These are phyloP conservation scores for Antigone vipio DNA, from an alignment of 2,113 vertebrate species.

Conservation along the genomic window DNA sequence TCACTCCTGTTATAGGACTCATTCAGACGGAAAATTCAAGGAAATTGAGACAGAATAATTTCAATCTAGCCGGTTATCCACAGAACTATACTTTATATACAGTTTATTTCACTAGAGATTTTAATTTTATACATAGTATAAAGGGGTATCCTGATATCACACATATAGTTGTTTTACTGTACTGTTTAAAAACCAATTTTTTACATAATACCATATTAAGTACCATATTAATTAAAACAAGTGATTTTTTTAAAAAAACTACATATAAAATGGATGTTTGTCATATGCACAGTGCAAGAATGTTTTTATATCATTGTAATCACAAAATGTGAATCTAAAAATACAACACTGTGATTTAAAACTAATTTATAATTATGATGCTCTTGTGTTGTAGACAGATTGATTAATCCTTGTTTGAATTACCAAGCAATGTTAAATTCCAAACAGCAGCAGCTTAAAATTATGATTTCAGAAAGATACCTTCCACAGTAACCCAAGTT, in stretches of 20 bases:
- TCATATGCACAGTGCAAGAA: slow-evolving; percentile 73
- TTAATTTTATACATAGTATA: slow-evolving; percentile 79
- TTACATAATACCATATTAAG: slow-evolving; percentile 72
- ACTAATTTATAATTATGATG: slow-evolving; percentile 57
- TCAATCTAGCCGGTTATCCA: not conserved
- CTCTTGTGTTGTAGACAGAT: not conserved
- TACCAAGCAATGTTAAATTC: slow-evolving; percentile 38
- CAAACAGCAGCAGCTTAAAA: slow-evolving; percentile 63
- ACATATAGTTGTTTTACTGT: slow-evolving; percentile 67
- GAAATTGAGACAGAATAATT: not conserved
- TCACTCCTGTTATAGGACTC: not conserved
- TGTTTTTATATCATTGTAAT: slow-evolving; percentile 53
- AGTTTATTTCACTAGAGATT: slow-evolving; percentile 80
- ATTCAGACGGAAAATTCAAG: not conserved
- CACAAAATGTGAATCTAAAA: slow-evolving; percentile 69
- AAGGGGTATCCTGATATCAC: slow-evolving; percentile 73
- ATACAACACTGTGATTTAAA: slow-evolving; percentile 67
- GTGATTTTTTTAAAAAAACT: slow-evolving; percentile 41
- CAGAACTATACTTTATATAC: slow-evolving; percentile 65
- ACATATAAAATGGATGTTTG: slow-evolving; percentile 73
- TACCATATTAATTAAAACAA: slow-evolving; percentile 76
- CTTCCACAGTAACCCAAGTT: slow-evolving; percentile 56
- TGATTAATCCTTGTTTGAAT: not conserved
- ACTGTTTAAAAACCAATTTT: slow-evolving; percentile 70
- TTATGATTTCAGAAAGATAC: slow-evolving; percentile 43